Evolutionary conservation across 2,888 invertebrate species (phyloP).

Genomic region (Sepiola atlantica): DNA sequence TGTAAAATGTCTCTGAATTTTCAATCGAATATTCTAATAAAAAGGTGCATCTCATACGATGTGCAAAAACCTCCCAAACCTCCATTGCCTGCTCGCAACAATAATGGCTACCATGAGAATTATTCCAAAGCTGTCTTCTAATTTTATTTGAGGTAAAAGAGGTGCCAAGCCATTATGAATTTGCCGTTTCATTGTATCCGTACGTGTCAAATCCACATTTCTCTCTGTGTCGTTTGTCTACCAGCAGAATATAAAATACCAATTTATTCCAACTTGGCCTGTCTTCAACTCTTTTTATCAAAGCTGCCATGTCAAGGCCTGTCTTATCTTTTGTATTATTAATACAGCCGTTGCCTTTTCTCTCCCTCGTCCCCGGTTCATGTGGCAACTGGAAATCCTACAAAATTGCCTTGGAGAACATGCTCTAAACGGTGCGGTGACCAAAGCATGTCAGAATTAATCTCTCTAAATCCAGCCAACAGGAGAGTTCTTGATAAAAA

Average conservation of each 20-base stretch:
- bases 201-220: neutral
- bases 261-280: neutral
- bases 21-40: too few species aligned
- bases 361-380: neutral
- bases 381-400: neutral
- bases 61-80: too few species aligned
- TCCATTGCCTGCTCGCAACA: too few species aligned
- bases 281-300: neutral
- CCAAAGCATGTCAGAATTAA: neutral
- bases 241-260: neutral
- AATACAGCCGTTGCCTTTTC: neutral
- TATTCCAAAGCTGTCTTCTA: neutral
- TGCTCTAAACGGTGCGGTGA: neutral
- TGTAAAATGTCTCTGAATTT: too few species aligned
- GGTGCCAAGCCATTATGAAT: neutral
- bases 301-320: neutral
- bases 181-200: neutral
- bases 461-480: neutral
- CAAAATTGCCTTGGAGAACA: neutral
- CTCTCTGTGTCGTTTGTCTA: neutral
- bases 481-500: neutral
- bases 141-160: neutral
- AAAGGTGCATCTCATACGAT: too few species aligned
- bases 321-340: conserved; percentile 13
- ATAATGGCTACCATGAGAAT: too few species aligned